Percentiles rank a stretch among this genome's conserved stretches.
Conservation (phyloP, 2,888 invertebrate species). For the Apamea epomidion region DNA sequence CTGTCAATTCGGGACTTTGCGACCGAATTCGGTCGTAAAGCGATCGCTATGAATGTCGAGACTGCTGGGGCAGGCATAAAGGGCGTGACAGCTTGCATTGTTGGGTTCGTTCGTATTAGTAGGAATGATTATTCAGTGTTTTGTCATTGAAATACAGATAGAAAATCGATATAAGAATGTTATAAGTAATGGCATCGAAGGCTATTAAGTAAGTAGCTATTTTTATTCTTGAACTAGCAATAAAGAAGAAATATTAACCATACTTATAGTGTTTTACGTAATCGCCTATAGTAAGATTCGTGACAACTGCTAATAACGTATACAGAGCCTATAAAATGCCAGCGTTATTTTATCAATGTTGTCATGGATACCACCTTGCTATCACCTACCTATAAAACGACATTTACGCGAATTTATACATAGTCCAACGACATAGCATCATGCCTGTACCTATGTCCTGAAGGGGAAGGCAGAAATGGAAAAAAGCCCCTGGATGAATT, state of each 20-base stretch:
- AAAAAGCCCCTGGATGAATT: neutral
- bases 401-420: neutral
- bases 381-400: neutral
- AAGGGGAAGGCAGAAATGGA: no score
- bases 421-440: neutral
- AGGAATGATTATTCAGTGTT: neutral
- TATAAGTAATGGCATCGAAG: neutral
- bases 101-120: no score
- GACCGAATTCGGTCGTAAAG: no score
- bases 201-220: neutral
- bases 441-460: neutral
- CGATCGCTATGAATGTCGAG: no score
- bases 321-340: neutral
- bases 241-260: neutral
- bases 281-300: neutral
- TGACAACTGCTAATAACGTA: conserved; percentile 6
- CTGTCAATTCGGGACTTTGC: no score
- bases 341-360: conserved; percentile 35
- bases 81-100: no score
- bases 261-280: neutral
- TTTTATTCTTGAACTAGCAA: conserved; percentile 4
- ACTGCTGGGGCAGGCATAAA: no score
- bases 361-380: conserved; percentile 17
- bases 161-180: neutral
- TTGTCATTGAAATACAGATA: neutral